Evolutionary conservation across 2,888 invertebrate genomes (phyloP), one percentile per base, ranked within the genome.

Genomic region (Diadegma fenestrale): DNA sequence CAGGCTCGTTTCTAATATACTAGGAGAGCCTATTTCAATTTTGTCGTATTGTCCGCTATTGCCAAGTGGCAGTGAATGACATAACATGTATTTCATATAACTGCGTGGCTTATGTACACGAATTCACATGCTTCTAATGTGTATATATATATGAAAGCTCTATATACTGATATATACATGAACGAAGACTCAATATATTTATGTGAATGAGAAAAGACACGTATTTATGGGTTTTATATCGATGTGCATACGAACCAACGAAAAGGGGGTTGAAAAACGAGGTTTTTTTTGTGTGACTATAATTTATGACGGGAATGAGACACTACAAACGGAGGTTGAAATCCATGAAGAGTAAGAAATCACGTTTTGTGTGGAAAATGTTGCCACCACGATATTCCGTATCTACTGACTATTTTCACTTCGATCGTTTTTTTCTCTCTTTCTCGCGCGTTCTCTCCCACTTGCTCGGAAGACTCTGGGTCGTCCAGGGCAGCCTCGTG

Each of bases 381-480:
- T 12, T n/a, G n/a, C 63, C 68, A 26, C n/a, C 26, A 63, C 41
- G 14, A 33, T 6, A 51, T 73, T 19, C 82, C 54, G 68, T 68
- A 63, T 80, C 75, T 19, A 69, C 78, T 22, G 19, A 64, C 66
- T 58, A 72, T 72, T 80, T 82, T 66, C 72, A 73, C 82, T 80
- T 85, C 85, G 80, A 85, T 85, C 80, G 66, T 63, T 72, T 80
- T 69, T 37, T 66, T 78, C 26, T 37, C 61, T 68, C 54, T 58
- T 43, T 43, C 68, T 58, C 41, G 41, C 37, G n/a, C 66, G 54
- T 43, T 54, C 73, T 80, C 66, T 48, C 68, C 63, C 22, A 33
- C 75, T 75, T 72, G 19, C 63, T 64, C 72, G 14, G 37, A 76
- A 75, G 66, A 76, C 64, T 79, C 43, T 45, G 48, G 26, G 41